Conservation (phyloP, 2,113 vertebrate species). For the Triplophysa tibetana region DNA sequence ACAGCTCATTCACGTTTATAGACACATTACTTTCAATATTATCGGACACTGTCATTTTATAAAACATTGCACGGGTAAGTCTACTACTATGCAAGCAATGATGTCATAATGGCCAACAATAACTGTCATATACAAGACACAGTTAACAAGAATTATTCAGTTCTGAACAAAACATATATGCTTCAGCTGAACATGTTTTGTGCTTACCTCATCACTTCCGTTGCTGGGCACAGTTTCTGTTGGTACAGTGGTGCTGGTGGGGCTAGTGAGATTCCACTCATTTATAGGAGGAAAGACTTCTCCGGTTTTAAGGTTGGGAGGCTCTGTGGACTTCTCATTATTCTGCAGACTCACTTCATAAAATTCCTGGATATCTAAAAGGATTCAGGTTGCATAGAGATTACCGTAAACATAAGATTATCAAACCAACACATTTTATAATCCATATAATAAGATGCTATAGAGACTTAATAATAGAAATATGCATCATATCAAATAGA, state of each 20-base stretch:
- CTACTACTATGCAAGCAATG: background rate
- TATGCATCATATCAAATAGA: background rate
- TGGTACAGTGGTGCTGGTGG: conserved; percentile 78
- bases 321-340: conserved; percentile 77
- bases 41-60: background rate
- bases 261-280: conserved; percentile 81
- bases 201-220: conserved; percentile 78
- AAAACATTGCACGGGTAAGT: background rate
- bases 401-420: background rate
- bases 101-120: background rate
- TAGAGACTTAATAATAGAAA: too few species aligned
- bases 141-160: too few species aligned
- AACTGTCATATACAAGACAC: background rate
- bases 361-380: conserved; percentile 87
- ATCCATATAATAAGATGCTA: background rate
- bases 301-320: conserved; percentile 61
- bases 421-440: background rate
- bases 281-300: conserved; percentile 76
- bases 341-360: conserved; percentile 88
- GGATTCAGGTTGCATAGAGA: background rate
- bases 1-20: background rate
- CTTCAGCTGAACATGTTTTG: background rate
- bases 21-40: background rate
- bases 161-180: background rate
- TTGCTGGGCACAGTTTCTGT: conserved; percentile 77